Evolutionary conservation across 2,113 vertebrate genomes (phyloP).

Genomic region (Corynorhinus townsendii): DNA sequence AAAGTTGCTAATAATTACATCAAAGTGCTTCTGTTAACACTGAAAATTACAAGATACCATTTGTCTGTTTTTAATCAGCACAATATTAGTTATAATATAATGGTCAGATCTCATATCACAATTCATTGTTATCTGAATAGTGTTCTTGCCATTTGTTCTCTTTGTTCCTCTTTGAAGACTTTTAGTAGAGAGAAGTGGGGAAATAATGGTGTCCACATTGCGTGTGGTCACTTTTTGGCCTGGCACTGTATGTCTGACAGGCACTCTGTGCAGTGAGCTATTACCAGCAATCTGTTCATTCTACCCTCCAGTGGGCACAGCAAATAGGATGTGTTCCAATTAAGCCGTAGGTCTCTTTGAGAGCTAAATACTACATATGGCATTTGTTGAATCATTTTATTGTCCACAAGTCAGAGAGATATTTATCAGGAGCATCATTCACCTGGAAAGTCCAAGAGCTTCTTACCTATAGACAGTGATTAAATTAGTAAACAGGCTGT

Average conservation of each 20-base stretch:
- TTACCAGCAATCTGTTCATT: constrained; percentile 71
- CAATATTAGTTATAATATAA: neutral
- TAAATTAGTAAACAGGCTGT: neutral
- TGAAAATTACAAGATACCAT: neutral
- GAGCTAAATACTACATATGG: constrained; percentile 68
- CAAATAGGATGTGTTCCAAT: constrained; percentile 61
- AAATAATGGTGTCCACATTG: constrained; percentile 8
- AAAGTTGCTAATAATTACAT: neutral
- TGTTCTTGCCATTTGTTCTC: neutral
- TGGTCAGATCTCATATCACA: neutral
- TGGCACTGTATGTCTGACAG: constrained; percentile 53
- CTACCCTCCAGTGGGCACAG: constrained; percentile 21
- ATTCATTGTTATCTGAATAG: neutral
- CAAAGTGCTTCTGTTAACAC: neutral
- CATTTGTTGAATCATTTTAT: constrained; percentile 63
- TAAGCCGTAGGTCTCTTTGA: constrained; percentile 30
- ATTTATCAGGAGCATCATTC: constrained; percentile 40
- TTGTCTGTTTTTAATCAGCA: constrained; percentile 1
- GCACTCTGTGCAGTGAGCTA: constrained; percentile 45
- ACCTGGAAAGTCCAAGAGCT: constrained; percentile 13
- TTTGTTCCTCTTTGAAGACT: constrained; percentile 39
- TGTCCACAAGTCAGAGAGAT: constrained; percentile 38
- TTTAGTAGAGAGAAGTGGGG: neutral
- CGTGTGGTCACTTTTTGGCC: constrained; percentile 46
- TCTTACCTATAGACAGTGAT: neutral